Conservation (phyloP, 1,140 invertebrate species). For the Pseudomyrmex concolor region DNA sequence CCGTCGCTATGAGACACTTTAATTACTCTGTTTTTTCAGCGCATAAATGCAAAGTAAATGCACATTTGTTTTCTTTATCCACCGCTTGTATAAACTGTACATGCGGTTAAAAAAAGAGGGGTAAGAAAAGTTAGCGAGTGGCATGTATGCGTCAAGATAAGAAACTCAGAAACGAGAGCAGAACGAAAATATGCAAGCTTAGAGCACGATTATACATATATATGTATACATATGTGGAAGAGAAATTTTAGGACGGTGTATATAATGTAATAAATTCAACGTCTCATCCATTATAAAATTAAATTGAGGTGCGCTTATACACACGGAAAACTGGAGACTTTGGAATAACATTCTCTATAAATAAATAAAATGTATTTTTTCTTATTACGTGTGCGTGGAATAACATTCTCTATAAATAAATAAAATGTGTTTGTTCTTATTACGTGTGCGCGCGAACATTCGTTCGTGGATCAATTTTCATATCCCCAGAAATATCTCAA, state of each 20-base stretch:
- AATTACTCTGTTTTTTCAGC: conserved; percentile 29
- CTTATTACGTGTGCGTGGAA: neutral
- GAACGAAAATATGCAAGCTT: neutral
- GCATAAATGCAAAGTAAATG: conserved; percentile 1
- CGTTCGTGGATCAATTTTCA: conserved; percentile 18
- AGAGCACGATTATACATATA: neutral
- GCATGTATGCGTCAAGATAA: neutral
- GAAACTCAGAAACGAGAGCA: neutral
- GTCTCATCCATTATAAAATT: neutral
- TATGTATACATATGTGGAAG: neutral
- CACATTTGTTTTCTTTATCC: neutral
- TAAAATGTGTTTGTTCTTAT: conserved; percentile 1
- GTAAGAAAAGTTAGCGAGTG: neutral
- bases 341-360: neutral
- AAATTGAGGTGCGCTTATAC: neutral
- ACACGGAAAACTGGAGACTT: too few species aligned
- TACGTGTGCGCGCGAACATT: neutral
- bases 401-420: too few species aligned
- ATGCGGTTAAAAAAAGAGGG: neutral
- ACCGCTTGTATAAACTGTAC: neutral
- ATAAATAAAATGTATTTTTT: conserved; percentile 13
- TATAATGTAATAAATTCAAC: conserved; percentile 9
- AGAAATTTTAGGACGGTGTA: neutral
- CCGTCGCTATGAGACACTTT: conserved; percentile 9
- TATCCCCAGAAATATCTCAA: neutral